phyloP scores from a whole-genome alignment of 2,113 vertebrate species.

The Cyanoramphus novaezelandiae region DNA sequence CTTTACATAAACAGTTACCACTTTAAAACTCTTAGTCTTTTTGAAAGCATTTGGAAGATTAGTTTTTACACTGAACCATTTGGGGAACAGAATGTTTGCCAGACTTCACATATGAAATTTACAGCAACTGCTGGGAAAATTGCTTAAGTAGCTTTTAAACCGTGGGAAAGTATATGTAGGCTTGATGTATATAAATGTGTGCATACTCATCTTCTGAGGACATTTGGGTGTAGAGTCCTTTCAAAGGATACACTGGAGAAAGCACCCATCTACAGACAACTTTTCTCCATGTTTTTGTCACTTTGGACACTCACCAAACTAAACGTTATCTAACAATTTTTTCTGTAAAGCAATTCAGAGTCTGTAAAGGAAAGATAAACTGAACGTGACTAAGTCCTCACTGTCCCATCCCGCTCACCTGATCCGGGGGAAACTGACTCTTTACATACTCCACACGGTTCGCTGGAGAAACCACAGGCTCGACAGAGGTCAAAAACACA shows the following conservation, averaged over 20 bases:
- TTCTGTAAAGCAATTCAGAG: background rate
- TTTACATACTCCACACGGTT: background rate
- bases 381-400: background rate
- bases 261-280: background rate
- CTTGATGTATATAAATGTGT: background rate
- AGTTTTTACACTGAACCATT: background rate
- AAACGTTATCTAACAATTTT: background rate
- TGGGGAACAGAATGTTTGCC: background rate
- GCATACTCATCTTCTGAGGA: background rate
- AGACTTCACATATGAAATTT: background rate
- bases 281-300: background rate
- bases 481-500: background rate
- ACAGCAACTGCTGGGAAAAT: background rate
- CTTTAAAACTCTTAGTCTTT: background rate
- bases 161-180: background rate
- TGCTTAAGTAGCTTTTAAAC: background rate
- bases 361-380: background rate
- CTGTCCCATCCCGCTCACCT: background rate
- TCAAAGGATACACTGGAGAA: background rate
- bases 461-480: background rate
- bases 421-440: background rate
- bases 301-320: background rate
- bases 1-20: background rate
- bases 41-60: background rate
- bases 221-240: background rate